These are phyloP conservation scores for Euzophera pinguis DNA, from an alignment of 2,888 invertebrate species.

Conservation along the genomic window DNA sequence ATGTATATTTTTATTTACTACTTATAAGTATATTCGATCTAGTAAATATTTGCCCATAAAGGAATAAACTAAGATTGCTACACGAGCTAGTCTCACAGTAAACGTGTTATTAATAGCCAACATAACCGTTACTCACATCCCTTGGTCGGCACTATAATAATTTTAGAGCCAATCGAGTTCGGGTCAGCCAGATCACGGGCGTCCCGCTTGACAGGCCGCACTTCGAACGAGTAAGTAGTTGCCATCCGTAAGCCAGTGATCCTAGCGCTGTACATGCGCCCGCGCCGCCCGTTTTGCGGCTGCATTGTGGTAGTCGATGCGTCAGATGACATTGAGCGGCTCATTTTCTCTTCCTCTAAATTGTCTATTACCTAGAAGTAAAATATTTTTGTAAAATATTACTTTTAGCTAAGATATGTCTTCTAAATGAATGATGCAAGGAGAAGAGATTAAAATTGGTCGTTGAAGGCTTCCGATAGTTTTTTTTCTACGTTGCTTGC, in stretches of 20 bases:
- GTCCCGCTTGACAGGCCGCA: slow-evolving; percentile 80
- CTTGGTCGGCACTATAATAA: slow-evolving; percentile 89
- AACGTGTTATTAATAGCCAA: background rate
- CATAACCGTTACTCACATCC: slow-evolving; percentile 83
- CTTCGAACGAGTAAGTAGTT: slow-evolving; percentile 89
- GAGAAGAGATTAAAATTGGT: too few species aligned
- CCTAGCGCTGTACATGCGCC: slow-evolving; percentile 76
- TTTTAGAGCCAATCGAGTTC: slow-evolving; percentile 82
- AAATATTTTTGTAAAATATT: background rate
- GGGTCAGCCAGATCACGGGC: slow-evolving; percentile 73
- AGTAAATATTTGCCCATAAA: too few species aligned
- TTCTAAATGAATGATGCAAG: too few species aligned
- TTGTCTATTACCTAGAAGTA: slow-evolving; percentile 56
- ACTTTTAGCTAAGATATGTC: too few species aligned
- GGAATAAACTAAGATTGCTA: background rate
- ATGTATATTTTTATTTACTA: too few species aligned
- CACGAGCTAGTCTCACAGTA: too few species aligned
- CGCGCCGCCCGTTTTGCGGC: slow-evolving; percentile 37
- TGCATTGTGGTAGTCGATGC: slow-evolving; percentile 29
- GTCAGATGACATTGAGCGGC: slow-evolving; percentile 21
- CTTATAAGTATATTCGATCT: too few species aligned
- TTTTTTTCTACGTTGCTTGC: too few species aligned
- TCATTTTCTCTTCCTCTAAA: slow-evolving; percentile 48
- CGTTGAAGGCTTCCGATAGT: too few species aligned
- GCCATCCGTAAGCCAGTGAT: slow-evolving; percentile 88